Evolutionary conservation across 2,113 vertebrate genomes (phyloP), one percentile per base, ranked within the genome.

Genomic region (Pseudorectes ferrugineus): DNA sequence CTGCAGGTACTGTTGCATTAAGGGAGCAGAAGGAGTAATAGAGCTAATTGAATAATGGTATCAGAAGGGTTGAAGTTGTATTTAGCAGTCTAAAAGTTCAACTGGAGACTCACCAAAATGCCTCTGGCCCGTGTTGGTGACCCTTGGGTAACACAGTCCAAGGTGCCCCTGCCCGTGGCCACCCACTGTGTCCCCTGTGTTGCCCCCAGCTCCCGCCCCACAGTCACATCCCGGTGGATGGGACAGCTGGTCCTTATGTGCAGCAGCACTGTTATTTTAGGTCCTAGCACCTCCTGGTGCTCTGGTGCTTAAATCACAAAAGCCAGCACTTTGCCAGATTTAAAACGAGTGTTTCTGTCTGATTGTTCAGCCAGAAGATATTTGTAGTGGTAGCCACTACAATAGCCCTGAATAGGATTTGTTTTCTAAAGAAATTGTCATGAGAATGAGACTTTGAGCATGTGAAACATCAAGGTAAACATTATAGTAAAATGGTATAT

Each of bases 141-240:
- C 29, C 24, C 29, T 29, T 54, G n/a, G 63, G 18, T 46, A 17
- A 9, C 0, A 2, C 0, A 3, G 31, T 28, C 24, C 6, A 3
- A 75, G 14, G 54, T 83, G 67, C 17, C 19, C 33, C n/a, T 54
- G 29, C 31, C 29, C 1, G 0, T 36, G 79, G 51, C 28, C 38
- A 16, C 61, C 13, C 1, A 0, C n/a, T 17, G 19, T 4, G 10
- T 25, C 28, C 59, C 28, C 16, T 13, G 24, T 11, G 4, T 42
- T 1, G 2, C 8, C 49, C 65, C 18, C 14, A 19, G 2, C 43
- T 75, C 57, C 31, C 1, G 11, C 17, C 2, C 5, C 24, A 6
- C 10, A 17, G 28, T 9, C 1, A 0, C 0, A 0, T n/a, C 46
- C 0, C 0, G 18, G 10, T 0, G 0, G 8, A 10, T 49, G 43